Evolutionary conservation across 2,113 vertebrate genomes (phyloP).

Genomic region (Rhynchomys soricoides): DNA sequence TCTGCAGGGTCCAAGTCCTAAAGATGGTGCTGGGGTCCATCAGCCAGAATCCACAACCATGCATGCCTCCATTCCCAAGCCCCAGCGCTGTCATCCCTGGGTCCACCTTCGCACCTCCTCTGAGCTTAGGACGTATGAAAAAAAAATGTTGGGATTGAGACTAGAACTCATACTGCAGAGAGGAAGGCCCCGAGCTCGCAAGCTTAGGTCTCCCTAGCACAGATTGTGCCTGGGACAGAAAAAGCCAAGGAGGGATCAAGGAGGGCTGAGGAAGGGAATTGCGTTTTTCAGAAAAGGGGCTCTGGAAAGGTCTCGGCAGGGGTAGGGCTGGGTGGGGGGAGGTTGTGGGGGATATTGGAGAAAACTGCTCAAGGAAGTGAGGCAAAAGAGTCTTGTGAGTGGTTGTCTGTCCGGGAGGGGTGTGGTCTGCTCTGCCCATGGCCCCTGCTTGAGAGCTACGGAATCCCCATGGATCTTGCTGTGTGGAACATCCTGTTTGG

Average conservation of each 20-base stretch:
- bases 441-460: background rate
- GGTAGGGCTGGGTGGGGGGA: background rate
- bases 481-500: background rate
- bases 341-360: background rate
- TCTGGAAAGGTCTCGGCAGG: background rate
- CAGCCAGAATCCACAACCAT: background rate
- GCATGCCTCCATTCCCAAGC: background rate
- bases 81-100: background rate
- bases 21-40: background rate
- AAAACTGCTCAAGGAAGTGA: background rate
- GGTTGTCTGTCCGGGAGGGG: background rate
- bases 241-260: background rate
- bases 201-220: background rate
- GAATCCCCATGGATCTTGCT: background rate
- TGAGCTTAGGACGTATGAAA: background rate
- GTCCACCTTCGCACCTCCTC: background rate
- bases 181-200: background rate
- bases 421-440: rapidly evolving
- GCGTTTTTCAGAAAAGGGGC: background rate
- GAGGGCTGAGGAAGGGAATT: background rate
- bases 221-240: background rate
- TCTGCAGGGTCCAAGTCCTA: background rate
- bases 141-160: background rate
- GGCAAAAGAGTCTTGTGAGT: rapidly evolving
- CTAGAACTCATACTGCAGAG: background rate